A percentile compares a stretch with the other conserved stretches of the same genome.
phyloP scores from a whole-genome alignment of 2,113 vertebrate species.

The Anarrhichthys ocellatus region DNA sequence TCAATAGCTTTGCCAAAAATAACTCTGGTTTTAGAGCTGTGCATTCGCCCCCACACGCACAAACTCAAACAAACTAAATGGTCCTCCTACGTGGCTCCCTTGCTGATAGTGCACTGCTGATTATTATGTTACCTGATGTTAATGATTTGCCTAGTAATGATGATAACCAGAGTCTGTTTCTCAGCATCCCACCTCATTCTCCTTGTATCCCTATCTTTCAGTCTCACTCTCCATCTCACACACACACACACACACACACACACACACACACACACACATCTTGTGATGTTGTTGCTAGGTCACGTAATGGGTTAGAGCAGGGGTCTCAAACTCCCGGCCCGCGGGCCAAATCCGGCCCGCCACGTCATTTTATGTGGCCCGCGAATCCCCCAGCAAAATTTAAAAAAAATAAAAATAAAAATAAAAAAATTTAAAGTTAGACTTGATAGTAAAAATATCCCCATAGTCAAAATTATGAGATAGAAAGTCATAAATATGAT shows the following conservation, averaged over 20 bases:
- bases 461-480: no score
- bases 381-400: no score
- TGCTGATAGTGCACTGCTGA: slow-evolving; percentile 37
- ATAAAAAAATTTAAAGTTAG: no score
- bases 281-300: slow-evolving; percentile 53
- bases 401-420: no score
- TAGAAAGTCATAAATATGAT: no score
- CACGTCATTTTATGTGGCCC: no score
- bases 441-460: no score
- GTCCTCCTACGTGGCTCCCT: slow-evolving; percentile 25
- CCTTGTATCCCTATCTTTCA: background rate
- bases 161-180: slow-evolving; percentile 34
- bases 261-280: slow-evolving; percentile 17
- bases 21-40: slow-evolving; percentile 17
- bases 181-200: background rate
- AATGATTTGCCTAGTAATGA: slow-evolving; percentile 62
- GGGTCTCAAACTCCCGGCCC: no score
- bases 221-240: background rate
- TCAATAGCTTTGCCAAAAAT: slow-evolving; percentile 49
- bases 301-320: slow-evolving; percentile 25
- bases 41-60: slow-evolving; percentile 12
- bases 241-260: slow-evolving; percentile 16
- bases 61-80: slow-evolving; percentile 36
- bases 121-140: slow-evolving; percentile 51
- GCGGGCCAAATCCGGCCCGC: no score